Evolutionary conservation across 2,888 invertebrate genomes (phyloP), one percentile per base, ranked within the genome.

Genomic region (Oscheius sp.): DNA sequence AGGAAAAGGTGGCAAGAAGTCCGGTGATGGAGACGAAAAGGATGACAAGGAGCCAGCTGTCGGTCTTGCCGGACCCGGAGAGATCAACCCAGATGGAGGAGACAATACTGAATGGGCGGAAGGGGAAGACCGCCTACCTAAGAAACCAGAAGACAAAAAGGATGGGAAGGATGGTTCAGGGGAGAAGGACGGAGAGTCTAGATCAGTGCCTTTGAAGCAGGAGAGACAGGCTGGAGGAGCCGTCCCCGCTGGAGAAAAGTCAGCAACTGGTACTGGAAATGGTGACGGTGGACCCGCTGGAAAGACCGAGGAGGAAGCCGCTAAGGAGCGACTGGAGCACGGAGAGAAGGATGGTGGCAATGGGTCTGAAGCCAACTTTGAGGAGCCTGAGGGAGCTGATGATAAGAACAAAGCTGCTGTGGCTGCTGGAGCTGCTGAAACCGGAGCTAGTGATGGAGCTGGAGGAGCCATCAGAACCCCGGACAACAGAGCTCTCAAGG

Each of bases 141-240:
- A 29, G 13, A 51, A 33, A 48, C 21, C 13, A 11, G 65, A 33
- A 21, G 9, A 29, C 13, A 47, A 21, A 2, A 47, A 65, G 51
- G 48, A 65, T 7, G 65, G 47, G 2, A 47, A 59, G 10, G 71
- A 37, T 2, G 21, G 42, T 42, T 42, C 42, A 42, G 42, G 7
- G 4, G 0, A 42, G 3, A 47, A 65, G 21, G 65, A 51, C n/a
- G 48, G 10, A 48, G 21, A 48, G 1, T 7, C 47, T 3, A 48
- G 65, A 29, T 33, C 33, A 29, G 48, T 47, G 11, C 10, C 21
- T n/a, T 29, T 47, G 10, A 42, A 33, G 11, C 57, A 70, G n/a
- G 13, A 33, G 7, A 21, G 70, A 53, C 70, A 70, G 57, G 72
- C 57, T 57, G 72, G 33, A 63, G 74, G 32, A 55, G 21, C 33